Base-by-base conservation (phyloP, 2,888 invertebrate genomes). In the Apoda limacodes region DNA sequence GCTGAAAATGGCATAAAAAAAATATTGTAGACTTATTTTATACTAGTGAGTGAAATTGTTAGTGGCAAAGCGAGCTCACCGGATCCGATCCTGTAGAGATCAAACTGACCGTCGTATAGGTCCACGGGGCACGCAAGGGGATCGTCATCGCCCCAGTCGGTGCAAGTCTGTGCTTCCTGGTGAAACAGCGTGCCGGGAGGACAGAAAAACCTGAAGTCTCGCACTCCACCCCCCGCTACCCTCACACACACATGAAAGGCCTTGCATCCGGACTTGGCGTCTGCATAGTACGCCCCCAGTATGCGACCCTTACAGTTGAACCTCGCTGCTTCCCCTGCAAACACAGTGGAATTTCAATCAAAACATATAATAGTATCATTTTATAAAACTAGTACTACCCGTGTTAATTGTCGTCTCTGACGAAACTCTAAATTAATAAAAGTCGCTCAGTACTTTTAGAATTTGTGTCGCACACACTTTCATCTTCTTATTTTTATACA, bases 181-280 rank as follows among this genome's bases (percentile, higher is more conserved):
- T 95, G 93, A 75, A 95, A 95, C 43, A 93, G 87, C 2, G 94
- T 94, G 46, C 91, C 90, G 49, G 94, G 93, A 20, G 93, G 93
- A 58, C 93, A 94, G 60, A 93, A 85, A 80, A 94, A 94, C 55
- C 92, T 86, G 83, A 88, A 92, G 75, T 91, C 90, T 63, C 90
- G 85, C 36, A 90, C 82, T 52, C 88, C 88, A 26, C 88, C 85
- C 45, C 92, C 93, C 20, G 92, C 88, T 22, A 92, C 89, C 55
- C 90, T 88, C 42, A 93, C 92, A 63, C 94, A 94, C 37, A 93
- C 90, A 62, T 93, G 93, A 72, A 93, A 93, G 76, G 93, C 91
- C 62, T 93, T 93, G 69, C 93, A 93, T 59, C 90, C 89, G 15
- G 92, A 89, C 61, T 93, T 92, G 3, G 88, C 85, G 70, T 93